These are phyloP conservation scores for Sitophilus oryzae DNA, from an alignment of 1,140 invertebrate species.

Conservation along the genomic window DNA sequence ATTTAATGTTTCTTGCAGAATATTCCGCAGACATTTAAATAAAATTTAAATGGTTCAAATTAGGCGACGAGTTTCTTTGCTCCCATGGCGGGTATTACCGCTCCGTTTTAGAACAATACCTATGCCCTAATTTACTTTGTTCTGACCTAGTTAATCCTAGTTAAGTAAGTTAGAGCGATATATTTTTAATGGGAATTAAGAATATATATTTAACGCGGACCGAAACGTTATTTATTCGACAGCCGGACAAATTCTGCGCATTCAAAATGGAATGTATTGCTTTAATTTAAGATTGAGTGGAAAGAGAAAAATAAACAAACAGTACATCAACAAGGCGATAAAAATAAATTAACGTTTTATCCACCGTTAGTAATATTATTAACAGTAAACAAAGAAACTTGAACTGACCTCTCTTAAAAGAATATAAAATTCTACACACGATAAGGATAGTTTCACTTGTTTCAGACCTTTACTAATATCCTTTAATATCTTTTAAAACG, in stretches of 20 bases:
- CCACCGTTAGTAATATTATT: too few species aligned
- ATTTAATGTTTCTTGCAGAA: conserved; percentile 7
- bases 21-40: conserved; percentile 8
- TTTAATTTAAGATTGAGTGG: too few species aligned
- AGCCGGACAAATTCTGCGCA: neutral
- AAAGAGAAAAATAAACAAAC: too few species aligned
- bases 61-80: conserved; percentile 17
- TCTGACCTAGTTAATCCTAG: neutral
- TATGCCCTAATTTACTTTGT: neutral
- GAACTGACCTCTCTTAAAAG: too few species aligned
- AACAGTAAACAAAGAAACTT: too few species aligned
- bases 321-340: too few species aligned
- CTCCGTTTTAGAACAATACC: conserved; percentile 6
- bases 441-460: too few species aligned
- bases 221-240: too few species aligned
- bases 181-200: neutral
- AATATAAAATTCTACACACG: too few species aligned
- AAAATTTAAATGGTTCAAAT: conserved; percentile 14
- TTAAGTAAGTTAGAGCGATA: neutral
- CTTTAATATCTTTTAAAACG: too few species aligned
- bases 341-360: too few species aligned
- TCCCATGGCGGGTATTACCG: conserved; percentile 12
- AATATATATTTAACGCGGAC: neutral
- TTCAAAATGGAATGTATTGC: neutral
- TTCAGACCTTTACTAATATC: too few species aligned